phyloP scores from a whole-genome alignment of 2,113 vertebrate genomes.

The Oncorhynchus gorbuscha region DNA sequence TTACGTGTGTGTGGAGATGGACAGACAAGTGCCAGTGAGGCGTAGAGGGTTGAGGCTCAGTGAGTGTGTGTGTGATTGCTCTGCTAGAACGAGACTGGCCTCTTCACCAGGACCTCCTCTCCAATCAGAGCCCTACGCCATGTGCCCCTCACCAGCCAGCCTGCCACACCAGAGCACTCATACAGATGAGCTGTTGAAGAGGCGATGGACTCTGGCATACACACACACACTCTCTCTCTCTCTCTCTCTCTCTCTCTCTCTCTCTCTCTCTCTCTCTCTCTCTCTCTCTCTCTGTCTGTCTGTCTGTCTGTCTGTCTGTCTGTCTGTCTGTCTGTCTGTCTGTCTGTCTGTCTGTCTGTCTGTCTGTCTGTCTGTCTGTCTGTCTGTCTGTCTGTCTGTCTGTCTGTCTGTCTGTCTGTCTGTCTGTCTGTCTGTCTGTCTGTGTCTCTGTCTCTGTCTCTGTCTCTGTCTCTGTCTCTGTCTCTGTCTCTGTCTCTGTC shows the following conservation, averaged over 20 bases:
- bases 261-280: background rate
- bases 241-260: background rate
- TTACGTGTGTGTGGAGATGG: background rate
- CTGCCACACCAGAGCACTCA: background rate
- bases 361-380: no score
- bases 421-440: no score
- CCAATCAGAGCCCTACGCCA: background rate
- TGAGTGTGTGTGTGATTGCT: slow-evolving; percentile 2
- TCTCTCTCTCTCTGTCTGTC: no score
- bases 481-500: background rate
- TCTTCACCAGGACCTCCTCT: slow-evolving; percentile 19
- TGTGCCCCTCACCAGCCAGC: background rate
- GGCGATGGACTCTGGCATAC: background rate
- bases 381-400: no score
- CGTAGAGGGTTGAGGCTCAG: background rate
- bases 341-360: no score
- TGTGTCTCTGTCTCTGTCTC: background rate
- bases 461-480: background rate
- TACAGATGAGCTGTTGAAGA: slow-evolving; percentile 11
- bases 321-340: no score
- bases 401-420: no score
- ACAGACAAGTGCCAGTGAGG: background rate
- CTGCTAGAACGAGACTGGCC: slow-evolving; percentile 20
- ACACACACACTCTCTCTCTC: background rate
- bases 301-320: no score